Conservation (phyloP, 2,797 vertebrate species). For the Micropoecilia bifurca region DNA sequence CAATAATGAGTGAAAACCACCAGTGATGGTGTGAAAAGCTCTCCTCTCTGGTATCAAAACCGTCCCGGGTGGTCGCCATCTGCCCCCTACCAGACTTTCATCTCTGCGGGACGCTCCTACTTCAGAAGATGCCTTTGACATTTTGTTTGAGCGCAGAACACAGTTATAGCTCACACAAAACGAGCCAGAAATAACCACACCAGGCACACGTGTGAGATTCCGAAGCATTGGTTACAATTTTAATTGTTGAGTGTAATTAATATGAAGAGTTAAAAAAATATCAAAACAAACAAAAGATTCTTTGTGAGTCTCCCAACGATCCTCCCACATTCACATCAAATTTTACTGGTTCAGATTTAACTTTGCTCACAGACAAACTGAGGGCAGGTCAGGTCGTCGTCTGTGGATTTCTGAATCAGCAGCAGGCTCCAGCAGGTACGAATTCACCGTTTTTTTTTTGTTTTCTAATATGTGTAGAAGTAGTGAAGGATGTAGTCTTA, state of each 20-base stretch:
- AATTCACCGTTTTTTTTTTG: conserved; percentile 29
- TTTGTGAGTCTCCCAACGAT: conserved; percentile 23
- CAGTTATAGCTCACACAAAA: conserved; percentile 5
- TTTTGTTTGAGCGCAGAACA: conserved; percentile 28
- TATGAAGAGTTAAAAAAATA: conserved; percentile 51
- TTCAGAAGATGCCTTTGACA: conserved; percentile 45
- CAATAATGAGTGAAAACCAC: background rate
- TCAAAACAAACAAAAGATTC: conserved; percentile 38
- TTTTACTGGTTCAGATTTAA: background rate
- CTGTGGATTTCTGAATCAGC: conserved; percentile 36
- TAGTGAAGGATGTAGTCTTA: background rate
- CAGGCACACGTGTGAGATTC: conserved; percentile 22
- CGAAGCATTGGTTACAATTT: conserved; percentile 48
- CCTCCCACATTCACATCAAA: conserved; percentile 31
- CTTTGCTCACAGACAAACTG: conserved; percentile 27
- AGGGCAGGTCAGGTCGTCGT: background rate
- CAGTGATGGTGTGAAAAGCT: background rate
- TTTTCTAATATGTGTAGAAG: conserved; percentile 20
- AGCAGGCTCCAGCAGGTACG: conserved; percentile 27
- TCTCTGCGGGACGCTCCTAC: conserved; percentile 45
- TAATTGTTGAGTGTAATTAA: conserved; percentile 66
- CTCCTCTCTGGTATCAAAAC: conserved; percentile 15
- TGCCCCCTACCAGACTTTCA: conserved; percentile 39
- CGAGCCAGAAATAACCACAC: conserved; percentile 36
- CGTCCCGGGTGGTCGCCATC: conserved; percentile 28